Conservation (phyloP, 2,113 vertebrate species). For the Antechinus flavipes region DNA sequence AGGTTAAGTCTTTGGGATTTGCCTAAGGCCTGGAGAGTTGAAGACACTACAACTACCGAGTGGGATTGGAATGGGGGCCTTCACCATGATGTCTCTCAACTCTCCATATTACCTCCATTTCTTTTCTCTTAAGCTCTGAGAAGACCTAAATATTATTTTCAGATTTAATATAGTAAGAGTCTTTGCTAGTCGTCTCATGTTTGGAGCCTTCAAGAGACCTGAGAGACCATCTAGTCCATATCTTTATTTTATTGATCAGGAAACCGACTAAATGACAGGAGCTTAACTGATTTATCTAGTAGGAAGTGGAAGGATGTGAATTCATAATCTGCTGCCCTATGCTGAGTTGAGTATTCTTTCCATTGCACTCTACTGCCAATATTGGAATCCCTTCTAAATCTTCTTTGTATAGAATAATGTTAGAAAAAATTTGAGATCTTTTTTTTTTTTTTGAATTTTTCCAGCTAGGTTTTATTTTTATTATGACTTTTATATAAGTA, state of each 20-base stretch:
- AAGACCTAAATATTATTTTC: background rate
- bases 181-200: background rate
- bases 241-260: background rate
- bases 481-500: background rate
- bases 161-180: background rate
- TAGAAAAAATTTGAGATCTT: conserved; percentile 21
- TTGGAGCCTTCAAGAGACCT: background rate
- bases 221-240: background rate
- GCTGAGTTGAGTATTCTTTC: background rate
- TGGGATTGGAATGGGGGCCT: background rate
- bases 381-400: background rate
- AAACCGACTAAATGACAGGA: background rate
- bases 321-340: conserved; percentile 42
- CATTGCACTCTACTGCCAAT: background rate
- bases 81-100: background rate
- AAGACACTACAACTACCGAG: background rate
- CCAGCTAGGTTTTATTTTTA: conserved; percentile 45
- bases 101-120: background rate
- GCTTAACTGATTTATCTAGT: background rate
- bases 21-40: background rate
- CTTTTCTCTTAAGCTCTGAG: background rate
- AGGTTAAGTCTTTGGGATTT: background rate
- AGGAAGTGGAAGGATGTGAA: background rate
- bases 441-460: conserved; percentile 47
- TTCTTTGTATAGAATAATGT: background rate